Evolutionary conservation across 2,888 invertebrate species (phyloP).

Genomic region (Masnerella sp.): DNA sequence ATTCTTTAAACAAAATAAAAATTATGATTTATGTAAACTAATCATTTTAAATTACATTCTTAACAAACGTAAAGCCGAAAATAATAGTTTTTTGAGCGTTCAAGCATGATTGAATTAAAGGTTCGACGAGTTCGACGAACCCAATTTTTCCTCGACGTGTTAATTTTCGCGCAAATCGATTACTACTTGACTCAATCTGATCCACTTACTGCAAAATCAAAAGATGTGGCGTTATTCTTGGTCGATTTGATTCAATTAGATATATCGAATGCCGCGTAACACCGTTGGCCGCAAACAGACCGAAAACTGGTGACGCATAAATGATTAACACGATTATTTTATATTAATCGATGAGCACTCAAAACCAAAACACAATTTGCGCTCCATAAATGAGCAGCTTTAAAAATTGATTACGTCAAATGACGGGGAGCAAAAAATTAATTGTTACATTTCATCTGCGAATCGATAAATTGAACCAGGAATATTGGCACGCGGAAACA

Average conservation of each 20-base stretch:
- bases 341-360: too few relatives aligned
- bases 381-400: too few relatives aligned
- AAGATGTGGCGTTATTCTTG: conserved; percentile 28
- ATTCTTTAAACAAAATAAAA: too few relatives aligned
- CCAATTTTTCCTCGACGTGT: conserved; percentile 7
- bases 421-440: conserved; percentile 8
- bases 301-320: too few relatives aligned
- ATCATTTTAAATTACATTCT: too few relatives aligned
- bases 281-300: not conserved
- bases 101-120: conserved; percentile 4
- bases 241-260: conserved; percentile 21
- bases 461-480: conserved; percentile 3
- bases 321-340: too few relatives aligned
- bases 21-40: too few relatives aligned
- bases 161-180: conserved; percentile 25
- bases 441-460: conserved; percentile 13
- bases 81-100: too few relatives aligned
- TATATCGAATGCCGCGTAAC: conserved; percentile 1
- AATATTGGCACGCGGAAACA: conserved; percentile 18
- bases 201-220: conserved; percentile 30
- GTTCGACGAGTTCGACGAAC: not conserved
- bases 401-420: conserved; percentile 1
- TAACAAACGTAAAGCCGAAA: too few relatives aligned
- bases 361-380: too few relatives aligned
- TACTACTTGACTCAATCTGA: conserved; percentile 27